Percentiles rank a stretch among this genome's conserved stretches.
phyloP scores from a whole-genome alignment of 2,888 invertebrate genomes.

The Drosophila macrospina region DNA sequence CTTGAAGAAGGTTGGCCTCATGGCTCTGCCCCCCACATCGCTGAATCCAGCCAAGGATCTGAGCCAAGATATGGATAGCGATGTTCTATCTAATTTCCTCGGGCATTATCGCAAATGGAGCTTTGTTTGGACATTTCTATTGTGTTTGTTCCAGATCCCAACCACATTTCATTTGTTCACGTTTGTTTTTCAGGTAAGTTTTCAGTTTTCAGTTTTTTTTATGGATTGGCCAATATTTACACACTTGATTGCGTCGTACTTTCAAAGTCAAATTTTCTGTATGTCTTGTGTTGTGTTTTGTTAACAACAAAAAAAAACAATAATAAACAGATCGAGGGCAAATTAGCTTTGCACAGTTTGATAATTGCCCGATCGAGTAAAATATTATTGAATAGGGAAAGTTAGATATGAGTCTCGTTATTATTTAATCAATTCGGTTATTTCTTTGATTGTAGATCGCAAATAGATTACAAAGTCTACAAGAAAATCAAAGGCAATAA shows the following conservation, averaged over 20 bases:
- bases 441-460: background rate
- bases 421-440: constrained; percentile 6
- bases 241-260: constrained; percentile 63
- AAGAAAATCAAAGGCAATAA: background rate
- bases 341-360: constrained; percentile 28
- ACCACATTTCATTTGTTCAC: constrained; percentile 89
- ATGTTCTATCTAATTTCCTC: constrained; percentile 87
- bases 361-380: constrained; percentile 32
- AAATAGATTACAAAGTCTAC: background rate
- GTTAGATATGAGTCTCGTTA: constrained; percentile 2
- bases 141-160: constrained; percentile 88
- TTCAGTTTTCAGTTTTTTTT: constrained; percentile 36
- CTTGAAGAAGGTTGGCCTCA: constrained; percentile 74
- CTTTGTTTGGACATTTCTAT: constrained; percentile 87
- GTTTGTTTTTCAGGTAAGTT: constrained; percentile 87
- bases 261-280: constrained; percentile 38
- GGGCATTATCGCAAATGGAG: constrained; percentile 88
- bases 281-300: constrained; percentile 12
- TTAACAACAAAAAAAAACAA: constrained; percentile 18
- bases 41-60: constrained; percentile 51
- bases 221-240: constrained; percentile 64
- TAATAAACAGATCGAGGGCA: constrained; percentile 33
- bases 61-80: constrained; percentile 84
- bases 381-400: constrained; percentile 32
- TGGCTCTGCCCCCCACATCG: constrained; percentile 5